Evolutionary conservation across 2,113 vertebrate species (phyloP), one percentile per base, ranked within the genome.

Genomic region (Hippocampus mohnikei): DNA sequence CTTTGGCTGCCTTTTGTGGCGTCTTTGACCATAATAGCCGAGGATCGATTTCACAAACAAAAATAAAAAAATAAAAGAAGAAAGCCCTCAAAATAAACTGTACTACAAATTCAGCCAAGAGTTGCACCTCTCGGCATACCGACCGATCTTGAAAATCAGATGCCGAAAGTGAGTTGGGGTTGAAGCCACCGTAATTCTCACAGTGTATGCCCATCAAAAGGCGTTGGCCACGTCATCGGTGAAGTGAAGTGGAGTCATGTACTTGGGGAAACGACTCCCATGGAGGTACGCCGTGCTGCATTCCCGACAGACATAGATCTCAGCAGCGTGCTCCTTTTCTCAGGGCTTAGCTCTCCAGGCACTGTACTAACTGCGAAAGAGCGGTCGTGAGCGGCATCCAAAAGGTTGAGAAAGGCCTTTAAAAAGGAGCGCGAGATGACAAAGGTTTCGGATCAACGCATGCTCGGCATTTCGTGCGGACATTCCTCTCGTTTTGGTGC

Each of bases 171-270:
- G 48, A 50, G 48, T 20, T 50, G 48, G 18, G 16, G 18, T 50
- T 20, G 16, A 50, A 50, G 7, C 48, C 18, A 5, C 4, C 48
- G 18, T 18, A 10, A 50, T 50, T 7, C 48, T 20, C 48, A 50
- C 48, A 50, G 48, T 50, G 6, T 50, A 50, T 50, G 48, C 0
- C 18, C 48, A 20, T 50, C 5, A 50, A 21, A 8, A 20, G 48
- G 48, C 6, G 18, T 50, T 50, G 5, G 16, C 5, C 48, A 50
- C 8, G 18, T 50, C 4, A 18, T 50, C 18, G 16, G 33, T 6
- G 44, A 82, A 83, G 75, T 76, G 77, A 78, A 85, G 66, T 72
- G 68, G 65, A 78, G 67, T 75, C 78, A 88, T 88, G 87, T 85
- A 88, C 81, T 81, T 80, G 78, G 77, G 77, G 25, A 63, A 42